Percentiles rank a stretch among this genome's conserved stretches.
These are phyloP conservation scores for Hirundo rustica DNA, from an alignment of 2,797 vertebrate genomes.

Conservation along the genomic window DNA sequence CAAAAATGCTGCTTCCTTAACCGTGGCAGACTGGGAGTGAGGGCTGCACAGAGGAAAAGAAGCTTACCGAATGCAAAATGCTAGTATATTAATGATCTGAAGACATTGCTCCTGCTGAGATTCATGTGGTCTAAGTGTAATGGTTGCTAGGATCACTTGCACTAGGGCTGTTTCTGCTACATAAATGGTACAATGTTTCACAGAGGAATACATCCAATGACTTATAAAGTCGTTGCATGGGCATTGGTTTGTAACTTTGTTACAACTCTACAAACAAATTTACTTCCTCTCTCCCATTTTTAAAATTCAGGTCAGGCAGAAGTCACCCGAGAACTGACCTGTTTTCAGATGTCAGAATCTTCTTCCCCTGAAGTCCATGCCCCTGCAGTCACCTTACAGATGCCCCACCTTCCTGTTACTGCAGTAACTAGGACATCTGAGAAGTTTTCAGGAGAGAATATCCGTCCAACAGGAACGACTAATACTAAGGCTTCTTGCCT, in stretches of 20 bases:
- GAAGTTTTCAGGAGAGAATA: conserved; percentile 77
- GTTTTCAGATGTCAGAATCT: conserved; percentile 1
- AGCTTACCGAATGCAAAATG: neutral
- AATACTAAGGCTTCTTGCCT: conserved; percentile 26
- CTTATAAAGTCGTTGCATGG: neutral
- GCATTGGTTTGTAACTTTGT: neutral
- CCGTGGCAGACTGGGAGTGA: fast-evolving
- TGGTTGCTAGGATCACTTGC: neutral
- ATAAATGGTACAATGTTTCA: neutral
- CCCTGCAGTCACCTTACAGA: conserved; percentile 74
- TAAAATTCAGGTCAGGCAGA: conserved; percentile 66
- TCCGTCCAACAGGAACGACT: conserved; percentile 60
- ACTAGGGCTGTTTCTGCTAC: neutral
- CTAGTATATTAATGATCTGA: neutral
- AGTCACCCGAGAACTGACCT: conserved; percentile 65
- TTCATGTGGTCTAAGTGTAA: neutral
- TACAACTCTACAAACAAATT: neutral
- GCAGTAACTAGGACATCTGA: conserved; percentile 76
- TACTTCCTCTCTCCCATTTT: neutral
- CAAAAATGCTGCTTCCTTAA: neutral
- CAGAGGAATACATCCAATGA: neutral
- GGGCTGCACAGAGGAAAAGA: neutral
- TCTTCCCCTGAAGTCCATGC: conserved; percentile 73
- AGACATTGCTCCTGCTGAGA: neutral
- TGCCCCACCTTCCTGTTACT: conserved; percentile 88